A percentile compares a stretch with the other conserved stretches of the same genome.
Evolutionary conservation across 2,888 invertebrate species (phyloP).

Genomic region (Chloromyia formosa): DNA sequence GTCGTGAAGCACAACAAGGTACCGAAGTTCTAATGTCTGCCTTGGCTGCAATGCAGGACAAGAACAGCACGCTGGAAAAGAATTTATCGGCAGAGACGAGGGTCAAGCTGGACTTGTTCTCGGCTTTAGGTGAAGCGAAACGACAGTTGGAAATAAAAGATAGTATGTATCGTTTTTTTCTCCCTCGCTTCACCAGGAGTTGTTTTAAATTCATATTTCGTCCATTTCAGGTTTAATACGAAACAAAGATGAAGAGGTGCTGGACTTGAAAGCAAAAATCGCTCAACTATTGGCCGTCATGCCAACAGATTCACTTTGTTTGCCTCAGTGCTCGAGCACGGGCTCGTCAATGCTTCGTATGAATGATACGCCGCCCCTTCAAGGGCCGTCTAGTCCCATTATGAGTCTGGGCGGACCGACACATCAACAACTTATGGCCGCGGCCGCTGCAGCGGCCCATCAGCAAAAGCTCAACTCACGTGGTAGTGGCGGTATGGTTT

Average conservation of each 20-base stretch:
- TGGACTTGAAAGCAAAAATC: conserved; percentile 87
- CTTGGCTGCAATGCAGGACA: conserved; percentile 85
- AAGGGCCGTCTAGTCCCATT: conserved; percentile 64
- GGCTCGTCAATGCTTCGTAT: conserved; percentile 71
- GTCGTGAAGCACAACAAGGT: conserved; percentile 65
- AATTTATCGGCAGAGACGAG: conserved; percentile 96
- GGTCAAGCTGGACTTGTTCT: conserved; percentile 97
- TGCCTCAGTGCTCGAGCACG: conserved; percentile 67
- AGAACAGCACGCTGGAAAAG: conserved; percentile 90
- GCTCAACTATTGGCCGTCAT: conserved; percentile 94
- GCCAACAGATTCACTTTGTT: conserved; percentile 71
- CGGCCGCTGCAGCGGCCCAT: conserved; percentile 20
- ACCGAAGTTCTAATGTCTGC: conserved; percentile 83
- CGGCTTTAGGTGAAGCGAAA: conserved; percentile 95
- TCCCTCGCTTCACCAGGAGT: no score
- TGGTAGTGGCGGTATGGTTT: conserved; percentile 33
- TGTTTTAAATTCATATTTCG: neutral
- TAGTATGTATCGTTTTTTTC: conserved; percentile 67
- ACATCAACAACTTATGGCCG: conserved; percentile 36
- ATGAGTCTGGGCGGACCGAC: conserved; percentile 52
- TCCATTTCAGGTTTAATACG: conserved; percentile 76
- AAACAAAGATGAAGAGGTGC: conserved; percentile 89
- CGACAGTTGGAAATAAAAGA: conserved; percentile 87
- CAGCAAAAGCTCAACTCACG: conserved; percentile 54
- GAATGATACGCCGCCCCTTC: conserved; percentile 64